A percentile compares a stretch with the other conserved stretches of the same genome.
These are phyloP conservation scores for Dermatemys mawii DNA, from an alignment of 2,113 vertebrate species.

Conservation along the genomic window DNA sequence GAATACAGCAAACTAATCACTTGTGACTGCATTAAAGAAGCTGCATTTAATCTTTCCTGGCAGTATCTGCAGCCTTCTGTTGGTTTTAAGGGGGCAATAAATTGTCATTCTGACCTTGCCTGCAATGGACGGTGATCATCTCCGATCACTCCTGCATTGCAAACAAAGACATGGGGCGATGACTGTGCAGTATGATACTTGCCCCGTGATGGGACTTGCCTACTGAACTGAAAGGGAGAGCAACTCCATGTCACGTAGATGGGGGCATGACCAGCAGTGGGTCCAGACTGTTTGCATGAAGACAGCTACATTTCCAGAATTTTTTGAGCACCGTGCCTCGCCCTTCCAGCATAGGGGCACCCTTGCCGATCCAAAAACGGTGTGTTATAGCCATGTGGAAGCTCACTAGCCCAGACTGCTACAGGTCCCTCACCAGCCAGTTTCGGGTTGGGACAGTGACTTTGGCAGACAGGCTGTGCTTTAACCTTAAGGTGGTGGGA, in stretches of 20 bases:
- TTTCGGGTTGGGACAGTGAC: too few relatives aligned
- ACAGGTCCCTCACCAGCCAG: too few relatives aligned
- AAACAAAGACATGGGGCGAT: not conserved
- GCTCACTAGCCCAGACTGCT: too few relatives aligned
- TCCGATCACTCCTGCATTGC: not conserved
- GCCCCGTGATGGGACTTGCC: not conserved
- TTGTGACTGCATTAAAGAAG: not conserved
- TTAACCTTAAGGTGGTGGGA: too few relatives aligned
- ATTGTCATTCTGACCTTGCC: not conserved
- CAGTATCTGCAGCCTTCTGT: not conserved
- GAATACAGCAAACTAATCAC: not conserved
- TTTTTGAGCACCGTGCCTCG: too few relatives aligned
- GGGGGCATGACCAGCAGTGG: too few relatives aligned
- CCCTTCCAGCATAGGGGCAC: too few relatives aligned
- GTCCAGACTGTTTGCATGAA: too few relatives aligned
- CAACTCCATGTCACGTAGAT: not conserved
- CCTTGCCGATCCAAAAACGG: too few relatives aligned
- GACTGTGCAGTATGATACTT: not conserved
- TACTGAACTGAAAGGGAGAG: rapidly evolving
- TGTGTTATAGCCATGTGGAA: too few relatives aligned
- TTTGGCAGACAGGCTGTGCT: too few relatives aligned
- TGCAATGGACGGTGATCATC: not conserved
- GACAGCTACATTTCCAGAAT: too few relatives aligned
- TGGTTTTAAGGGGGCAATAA: not conserved
- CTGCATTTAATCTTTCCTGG: not conserved